Evolutionary conservation across 2,113 vertebrate species (phyloP).

Genomic region (Gorilla gorilla): DNA sequence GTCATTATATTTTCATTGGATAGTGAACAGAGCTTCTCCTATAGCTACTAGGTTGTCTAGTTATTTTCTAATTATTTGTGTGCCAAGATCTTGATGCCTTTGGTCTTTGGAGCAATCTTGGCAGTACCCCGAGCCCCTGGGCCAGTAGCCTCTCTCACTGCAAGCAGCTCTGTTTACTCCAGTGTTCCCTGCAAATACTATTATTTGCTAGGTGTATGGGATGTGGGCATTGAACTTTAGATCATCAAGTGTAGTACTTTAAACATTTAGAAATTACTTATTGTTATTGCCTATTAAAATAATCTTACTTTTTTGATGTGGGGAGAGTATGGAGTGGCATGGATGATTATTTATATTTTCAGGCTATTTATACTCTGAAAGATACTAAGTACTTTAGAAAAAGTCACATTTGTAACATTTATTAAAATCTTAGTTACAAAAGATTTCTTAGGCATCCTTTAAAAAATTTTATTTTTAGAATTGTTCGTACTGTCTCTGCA

Average conservation of each 20-base stretch:
- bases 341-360: constrained; percentile 8
- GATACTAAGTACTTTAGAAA: background rate
- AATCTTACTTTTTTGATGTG: constrained; percentile 13
- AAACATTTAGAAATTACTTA: background rate
- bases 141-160: background rate
- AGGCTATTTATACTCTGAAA: constrained; percentile 16
- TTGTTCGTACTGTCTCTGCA: background rate
- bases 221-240: background rate
- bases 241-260: background rate
- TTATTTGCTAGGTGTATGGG: background rate
- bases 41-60: background rate
- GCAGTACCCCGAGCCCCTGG: background rate
- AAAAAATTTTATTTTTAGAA: constrained; percentile 37
- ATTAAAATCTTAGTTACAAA: background rate
- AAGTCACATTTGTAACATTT: background rate
- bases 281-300: background rate
- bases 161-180: background rate
- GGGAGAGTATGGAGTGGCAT: background rate
- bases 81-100: background rate
- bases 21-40: background rate
- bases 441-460: constrained; percentile 1
- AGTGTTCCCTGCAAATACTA: background rate
- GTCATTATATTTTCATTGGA: background rate
- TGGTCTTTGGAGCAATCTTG: background rate
- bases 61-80: background rate